Evolutionary conservation across 2,888 invertebrate genomes (phyloP), one percentile per base, ranked within the genome.

Genomic region (Diogma glabrata): DNA sequence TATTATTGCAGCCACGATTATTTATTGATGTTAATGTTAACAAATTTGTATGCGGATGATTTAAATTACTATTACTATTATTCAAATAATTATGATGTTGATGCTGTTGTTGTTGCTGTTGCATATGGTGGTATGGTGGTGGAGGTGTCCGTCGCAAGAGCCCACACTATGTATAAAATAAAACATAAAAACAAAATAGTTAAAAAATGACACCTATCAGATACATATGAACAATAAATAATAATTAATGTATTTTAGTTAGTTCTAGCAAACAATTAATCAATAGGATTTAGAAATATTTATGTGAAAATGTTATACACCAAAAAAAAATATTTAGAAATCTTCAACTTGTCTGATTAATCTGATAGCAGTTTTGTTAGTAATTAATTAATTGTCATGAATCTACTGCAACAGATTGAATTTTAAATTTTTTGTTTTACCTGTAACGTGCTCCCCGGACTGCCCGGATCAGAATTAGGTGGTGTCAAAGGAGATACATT

Each of bases 401-500:
- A 24, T 28, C 20, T 4, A 26, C 20, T 4, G 16, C 10, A 47
- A 24, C 9, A 6, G 12, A 17, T 5, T 23, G 10, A 23, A 6
- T 16, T 9, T 38, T 38, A 10, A 38, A 6, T 17, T 43, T 16
- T 22, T 5, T 43, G 6, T 28, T 50, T 67, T 70, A 75, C 75
- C 75, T 76, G 72, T 72, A 80, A 73, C 54, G 81, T 75, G 67
- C 81, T 81, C 55, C 83, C 82, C 10, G 87, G 87, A 60, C 86
- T 87, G 56, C 88, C 89, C 54, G 89, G 90, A 66, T 90, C 89
- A 52, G 90, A 89, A 66, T 84, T 86, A 57, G 90, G 90, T 38
- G 90, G 89, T 58, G 90, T 90, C 61, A 89, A 72, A 38, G 89
- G 90, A 38, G 88, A 84, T 67, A 85, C 86, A 71, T 88, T 88